Evolutionary conservation across 2,797 vertebrate genomes (phyloP).

Genomic region (Pipistrellus nathusii): DNA sequence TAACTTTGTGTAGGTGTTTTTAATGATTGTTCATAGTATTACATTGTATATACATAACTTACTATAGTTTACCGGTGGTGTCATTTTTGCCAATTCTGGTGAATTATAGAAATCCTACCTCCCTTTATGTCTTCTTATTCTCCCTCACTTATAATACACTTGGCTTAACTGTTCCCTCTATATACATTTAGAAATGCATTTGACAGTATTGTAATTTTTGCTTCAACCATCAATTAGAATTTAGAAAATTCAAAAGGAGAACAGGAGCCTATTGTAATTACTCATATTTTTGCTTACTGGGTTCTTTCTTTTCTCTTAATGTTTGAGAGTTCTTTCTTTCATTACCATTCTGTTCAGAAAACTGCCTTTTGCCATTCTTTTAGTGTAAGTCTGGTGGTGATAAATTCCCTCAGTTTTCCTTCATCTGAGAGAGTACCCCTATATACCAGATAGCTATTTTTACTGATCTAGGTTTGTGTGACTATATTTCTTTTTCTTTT

Average conservation of each 20-base stretch:
- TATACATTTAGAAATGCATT: not conserved
- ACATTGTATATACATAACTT: not conserved
- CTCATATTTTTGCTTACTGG: not conserved
- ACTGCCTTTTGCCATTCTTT: not conserved
- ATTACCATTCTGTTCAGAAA: not conserved
- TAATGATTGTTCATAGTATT: not conserved
- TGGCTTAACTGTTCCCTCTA: not conserved
- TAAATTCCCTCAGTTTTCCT: not conserved
- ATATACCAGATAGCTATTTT: not conserved
- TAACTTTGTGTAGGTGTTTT: not conserved
- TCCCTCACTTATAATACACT: not conserved
- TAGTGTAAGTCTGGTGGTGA: not conserved
- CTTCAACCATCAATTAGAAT: not conserved
- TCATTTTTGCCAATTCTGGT: not conserved
- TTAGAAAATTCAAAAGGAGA: not conserved
- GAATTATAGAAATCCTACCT: not conserved
- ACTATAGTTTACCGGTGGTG: not conserved
- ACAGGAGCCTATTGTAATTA: not conserved
- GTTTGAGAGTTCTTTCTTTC: not conserved
- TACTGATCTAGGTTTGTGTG: not conserved
- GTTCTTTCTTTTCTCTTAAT: not conserved
- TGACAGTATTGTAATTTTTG: not conserved
- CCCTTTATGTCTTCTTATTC: not conserved
- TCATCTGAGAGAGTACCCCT: not conserved
- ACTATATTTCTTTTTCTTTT: not conserved